Evolutionary conservation across 2,113 vertebrate species (phyloP).

Genomic region (Phyllostomus discolor): DNA sequence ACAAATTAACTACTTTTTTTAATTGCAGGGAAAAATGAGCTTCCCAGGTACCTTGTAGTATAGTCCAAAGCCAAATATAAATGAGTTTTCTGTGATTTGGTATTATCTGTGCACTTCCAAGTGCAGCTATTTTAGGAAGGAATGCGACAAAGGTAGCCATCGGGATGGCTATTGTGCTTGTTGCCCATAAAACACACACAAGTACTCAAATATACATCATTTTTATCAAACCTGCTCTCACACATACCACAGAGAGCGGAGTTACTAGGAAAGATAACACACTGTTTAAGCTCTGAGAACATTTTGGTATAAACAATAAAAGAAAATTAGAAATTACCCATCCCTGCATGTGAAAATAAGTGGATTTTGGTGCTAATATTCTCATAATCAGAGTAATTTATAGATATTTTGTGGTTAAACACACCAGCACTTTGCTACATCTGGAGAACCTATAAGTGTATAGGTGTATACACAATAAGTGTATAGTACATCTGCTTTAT

Average conservation of each 20-base stretch:
- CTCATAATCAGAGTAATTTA: background rate
- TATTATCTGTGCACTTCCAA: background rate
- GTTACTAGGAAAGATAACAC: background rate
- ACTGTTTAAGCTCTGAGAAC: background rate
- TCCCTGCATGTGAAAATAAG: background rate
- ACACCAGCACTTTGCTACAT: background rate
- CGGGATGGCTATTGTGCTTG: background rate
- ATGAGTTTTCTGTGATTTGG: background rate
- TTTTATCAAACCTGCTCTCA: background rate
- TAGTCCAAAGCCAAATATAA: background rate
- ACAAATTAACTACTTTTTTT: background rate
- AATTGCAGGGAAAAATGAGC: background rate
- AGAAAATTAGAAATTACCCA: background rate
- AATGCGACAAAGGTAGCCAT: background rate
- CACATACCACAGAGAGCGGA: background rate
- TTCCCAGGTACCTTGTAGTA: background rate
- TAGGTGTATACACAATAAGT: background rate
- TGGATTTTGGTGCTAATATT: background rate
- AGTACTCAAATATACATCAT: background rate
- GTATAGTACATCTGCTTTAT: background rate
- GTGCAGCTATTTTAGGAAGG: background rate
- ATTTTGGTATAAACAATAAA: constrained; percentile 29
- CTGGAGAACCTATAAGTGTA: background rate
- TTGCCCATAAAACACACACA: background rate
- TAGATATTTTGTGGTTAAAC: constrained; percentile 8